Evolutionary conservation across 2,113 vertebrate species (phyloP), one percentile per base, ranked within the genome.

Genomic region (Myodes glareolus): DNA sequence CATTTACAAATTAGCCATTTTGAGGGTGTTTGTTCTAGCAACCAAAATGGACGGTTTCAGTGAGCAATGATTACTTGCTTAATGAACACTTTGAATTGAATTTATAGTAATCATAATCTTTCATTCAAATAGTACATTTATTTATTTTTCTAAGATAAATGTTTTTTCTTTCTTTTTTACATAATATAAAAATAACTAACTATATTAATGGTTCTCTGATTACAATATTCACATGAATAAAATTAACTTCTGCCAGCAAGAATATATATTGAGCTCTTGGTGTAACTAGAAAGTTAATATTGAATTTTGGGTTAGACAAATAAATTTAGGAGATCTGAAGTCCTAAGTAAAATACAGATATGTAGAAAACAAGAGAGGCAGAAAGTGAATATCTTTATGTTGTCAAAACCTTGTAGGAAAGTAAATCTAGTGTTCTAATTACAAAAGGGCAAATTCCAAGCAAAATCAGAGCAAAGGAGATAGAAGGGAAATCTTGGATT

Each of bases 101-200:
- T 82, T 68, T 81, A 68, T 63, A 61, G 16, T 50, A 77, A 67
- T 42, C 50, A 61, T 50, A 82, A 39, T 68, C 13, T 76, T 27
- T 36, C 36, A 92, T 52, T 68, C 68, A 90, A 52, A 7, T 90
- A 95, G 29, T 58, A 47, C 13, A 84, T 68, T 72, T 96, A 80
- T 96, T 61, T 90, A 75, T 67, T 70, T 33, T 27, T 81, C 65
- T 76, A 65, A 36, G 25, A 70, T 55, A 90, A 91, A 55, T 63
- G 47, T 33, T 7, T 80, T 80, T 88, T 16, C 0, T 76, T 65
- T 92, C 42, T 86, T 33, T 42, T 47, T 92, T 31, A 47, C 19
- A 87, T 21, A 63, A 19, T 10, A 39, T n/a, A n/a, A n/a, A n/a
- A n/a, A n/a, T n/a, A n/a, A n/a, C n/a, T n/a, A n/a, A n/a, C n/a